Evolutionary conservation across 2,888 invertebrate genomes (phyloP), one percentile per base, ranked within the genome.

Genomic region (Habroteleia sp.): DNA sequence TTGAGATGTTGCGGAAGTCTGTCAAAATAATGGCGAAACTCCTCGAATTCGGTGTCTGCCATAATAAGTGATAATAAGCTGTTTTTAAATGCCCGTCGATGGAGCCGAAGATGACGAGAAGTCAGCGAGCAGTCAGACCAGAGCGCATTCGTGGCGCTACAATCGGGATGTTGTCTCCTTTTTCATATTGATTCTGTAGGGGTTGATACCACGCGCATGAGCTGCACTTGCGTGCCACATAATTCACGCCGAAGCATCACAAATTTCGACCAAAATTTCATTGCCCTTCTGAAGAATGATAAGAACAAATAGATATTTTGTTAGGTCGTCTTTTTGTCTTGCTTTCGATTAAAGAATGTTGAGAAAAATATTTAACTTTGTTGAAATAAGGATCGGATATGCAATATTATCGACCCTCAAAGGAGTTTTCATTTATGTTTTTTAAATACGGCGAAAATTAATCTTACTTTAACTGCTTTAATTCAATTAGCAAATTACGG

Each of bases 31-130:
- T 94, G 93, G 85, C 94, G 94, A 91, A 97, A 96, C 92, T 97
- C 95, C 90, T 97, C 96, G 90, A 95, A 97, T 90, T 97, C 96
- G 89, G 93, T 94, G 91, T 97, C 97, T 85, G 96, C 96, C 96
- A 97, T 97, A 90, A 79, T 82, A 74, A 33, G 8, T 11, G 58
- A 20, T 27, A 41, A 68, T 8, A 44, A 74, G 68, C 60, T 63
- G 20, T 54, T 35, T 14, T 60, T 33, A 16, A 50, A 27, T 41
- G 50, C 63, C 66, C 54, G 60, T 44, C 62, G 78, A 41, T 60
- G 50, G 50, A 62, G 60, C 50, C 39, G 78, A 71, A 77, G 74
- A 58, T 42, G 66, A 58, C 68, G 80, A 72, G 71, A 71, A 75
- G 74, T 77, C 60, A 46, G 39, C 68, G 50, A 58, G 63, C 50